Percentiles rank a stretch among this genome's conserved stretches.
Evolutionary conservation across 2,888 invertebrate species (phyloP).

Genomic region (Acanthosepion pharaonis): DNA sequence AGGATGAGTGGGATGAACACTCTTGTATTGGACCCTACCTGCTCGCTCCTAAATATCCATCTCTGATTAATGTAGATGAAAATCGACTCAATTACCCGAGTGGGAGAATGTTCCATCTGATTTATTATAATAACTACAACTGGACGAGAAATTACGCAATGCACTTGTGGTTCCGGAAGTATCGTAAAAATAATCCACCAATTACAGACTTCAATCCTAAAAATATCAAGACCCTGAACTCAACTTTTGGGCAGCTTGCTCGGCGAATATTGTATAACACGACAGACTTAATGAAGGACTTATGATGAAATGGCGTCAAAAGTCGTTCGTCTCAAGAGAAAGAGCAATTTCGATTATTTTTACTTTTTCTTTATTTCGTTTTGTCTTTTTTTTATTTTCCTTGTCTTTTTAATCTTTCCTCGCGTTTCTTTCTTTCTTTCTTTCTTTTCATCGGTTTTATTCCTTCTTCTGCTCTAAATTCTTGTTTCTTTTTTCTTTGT

Average conservation of each 20-base stretch:
- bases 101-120: conserved; percentile 49
- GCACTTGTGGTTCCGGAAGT: background rate
- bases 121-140: conserved; percentile 50
- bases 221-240: background rate
- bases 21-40: conserved; percentile 43
- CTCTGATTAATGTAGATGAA: conserved; percentile 53
- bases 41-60: conserved; percentile 48
- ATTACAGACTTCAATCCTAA: background rate
- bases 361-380: no score
- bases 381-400: no score
- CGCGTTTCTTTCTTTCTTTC: no score
- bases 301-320: no score
- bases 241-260: background rate
- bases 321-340: no score
- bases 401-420: no score
- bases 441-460: no score
- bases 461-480: no score
- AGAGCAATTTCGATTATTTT: no score
- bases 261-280: background rate
- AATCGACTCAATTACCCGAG: conserved; percentile 51
- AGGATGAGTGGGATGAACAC: conserved; percentile 52
- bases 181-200: background rate
- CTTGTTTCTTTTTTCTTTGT: no score
- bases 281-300: background rate
- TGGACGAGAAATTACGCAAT: conserved; percentile 47